Conservation (phyloP, 2,797 vertebrate species). For the Propithecus perrieri region DNA sequence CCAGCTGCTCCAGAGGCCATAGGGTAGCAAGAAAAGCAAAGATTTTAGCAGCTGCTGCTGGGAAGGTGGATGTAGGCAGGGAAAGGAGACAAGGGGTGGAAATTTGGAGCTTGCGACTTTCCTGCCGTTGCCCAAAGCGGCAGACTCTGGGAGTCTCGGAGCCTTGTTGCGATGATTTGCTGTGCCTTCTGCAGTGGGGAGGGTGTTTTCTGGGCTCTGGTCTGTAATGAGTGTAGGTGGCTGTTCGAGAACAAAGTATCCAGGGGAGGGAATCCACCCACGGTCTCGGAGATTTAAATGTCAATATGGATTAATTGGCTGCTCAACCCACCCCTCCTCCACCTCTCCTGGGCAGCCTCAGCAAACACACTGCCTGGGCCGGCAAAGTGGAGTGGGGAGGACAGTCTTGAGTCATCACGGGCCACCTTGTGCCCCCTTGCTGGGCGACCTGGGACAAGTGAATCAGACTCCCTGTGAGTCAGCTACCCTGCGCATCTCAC, state of each 20-base stretch:
- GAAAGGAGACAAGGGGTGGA: accelerated
- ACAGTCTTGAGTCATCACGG: slow-evolving; percentile 10
- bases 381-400: background rate
- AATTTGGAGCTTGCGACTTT: background rate
- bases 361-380: background rate
- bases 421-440: background rate
- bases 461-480: slow-evolving; percentile 23
- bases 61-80: accelerated
- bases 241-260: slow-evolving; percentile 62
- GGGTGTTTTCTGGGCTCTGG: slow-evolving; percentile 64
- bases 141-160: background rate
- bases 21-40: background rate
- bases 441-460: background rate
- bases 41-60: background rate
- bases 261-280: slow-evolving; percentile 78
- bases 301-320: slow-evolving; percentile 84
- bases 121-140: background rate
- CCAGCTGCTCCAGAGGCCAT: background rate
- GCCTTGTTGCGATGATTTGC: background rate
- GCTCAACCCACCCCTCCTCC: background rate
- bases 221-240: slow-evolving; percentile 79
- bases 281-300: slow-evolving; percentile 80
- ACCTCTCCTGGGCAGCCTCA: background rate
- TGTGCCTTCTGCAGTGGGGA: slow-evolving; percentile 28
- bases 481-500: background rate